These are phyloP conservation scores for Callitettix versicolor DNA, from an alignment of 1,140 invertebrate genomes.

Conservation along the genomic window DNA sequence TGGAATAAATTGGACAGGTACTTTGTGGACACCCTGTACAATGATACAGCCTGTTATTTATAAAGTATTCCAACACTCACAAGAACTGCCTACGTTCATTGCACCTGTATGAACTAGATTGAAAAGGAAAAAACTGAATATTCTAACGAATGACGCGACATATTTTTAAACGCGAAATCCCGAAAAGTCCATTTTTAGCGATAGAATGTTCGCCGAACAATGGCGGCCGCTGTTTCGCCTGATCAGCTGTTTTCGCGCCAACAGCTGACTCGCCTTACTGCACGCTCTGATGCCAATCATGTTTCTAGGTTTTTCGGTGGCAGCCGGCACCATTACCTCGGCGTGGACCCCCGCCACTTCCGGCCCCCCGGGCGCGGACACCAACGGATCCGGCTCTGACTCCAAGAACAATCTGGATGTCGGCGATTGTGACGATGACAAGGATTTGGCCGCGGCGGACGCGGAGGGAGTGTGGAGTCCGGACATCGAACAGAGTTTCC, in stretches of 20 bases:
- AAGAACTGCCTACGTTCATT: too few relatives aligned
- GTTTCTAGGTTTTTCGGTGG: slow-evolving; percentile 52
- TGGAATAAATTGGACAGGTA: too few relatives aligned
- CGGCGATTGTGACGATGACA: slow-evolving; percentile 75
- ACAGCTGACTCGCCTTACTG: slow-evolving; percentile 1
- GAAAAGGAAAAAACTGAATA: too few relatives aligned
- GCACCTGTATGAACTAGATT: too few relatives aligned
- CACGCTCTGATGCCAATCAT: slow-evolving; percentile 9
- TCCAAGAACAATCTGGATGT: slow-evolving; percentile 54
- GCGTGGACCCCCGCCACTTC: slow-evolving; percentile 70
- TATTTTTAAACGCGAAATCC: too few relatives aligned
- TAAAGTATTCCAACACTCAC: too few relatives aligned
- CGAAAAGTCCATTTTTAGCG: too few relatives aligned
- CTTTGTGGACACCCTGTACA: too few relatives aligned
- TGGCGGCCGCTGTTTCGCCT: neutral
- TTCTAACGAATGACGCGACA: too few relatives aligned
- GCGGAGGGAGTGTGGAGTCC: slow-evolving; percentile 99
- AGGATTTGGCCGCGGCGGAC: slow-evolving; percentile 82
- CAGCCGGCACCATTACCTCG: slow-evolving; percentile 76
- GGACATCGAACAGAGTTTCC: slow-evolving; percentile 99
- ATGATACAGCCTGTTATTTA: too few relatives aligned
- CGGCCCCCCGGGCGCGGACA: slow-evolving; percentile 50
- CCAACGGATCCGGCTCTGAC: slow-evolving; percentile 47
- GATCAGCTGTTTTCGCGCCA: neutral
- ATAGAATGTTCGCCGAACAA: neutral